Percentiles rank a stretch among this genome's conserved stretches.
Conservation (phyloP, 2,797 vertebrate species). For the Enteromius argenteus region DNA sequence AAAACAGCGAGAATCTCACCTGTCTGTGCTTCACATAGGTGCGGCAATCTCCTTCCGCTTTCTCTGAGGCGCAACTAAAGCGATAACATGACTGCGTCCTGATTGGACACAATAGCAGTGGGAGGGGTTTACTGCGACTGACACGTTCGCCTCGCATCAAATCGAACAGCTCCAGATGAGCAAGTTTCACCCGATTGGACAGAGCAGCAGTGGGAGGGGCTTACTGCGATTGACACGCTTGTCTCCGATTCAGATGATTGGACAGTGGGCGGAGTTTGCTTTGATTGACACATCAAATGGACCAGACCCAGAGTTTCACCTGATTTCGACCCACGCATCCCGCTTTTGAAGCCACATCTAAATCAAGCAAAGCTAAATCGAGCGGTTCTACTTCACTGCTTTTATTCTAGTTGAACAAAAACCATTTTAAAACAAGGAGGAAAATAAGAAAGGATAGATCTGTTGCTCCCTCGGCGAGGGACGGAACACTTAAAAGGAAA, state of each 20-base stretch:
- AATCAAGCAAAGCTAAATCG: slow-evolving; percentile 76
- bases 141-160: background rate
- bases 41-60: background rate
- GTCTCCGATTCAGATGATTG: background rate
- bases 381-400: slow-evolving; percentile 75
- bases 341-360: slow-evolving; percentile 76
- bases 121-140: slow-evolving; percentile 16
- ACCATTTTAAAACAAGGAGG: slow-evolving; percentile 48
- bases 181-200: background rate
- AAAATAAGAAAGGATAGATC: slow-evolving; percentile 63
- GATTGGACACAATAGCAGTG: slow-evolving; percentile 27
- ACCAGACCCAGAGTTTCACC: background rate
- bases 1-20: slow-evolving; percentile 61
- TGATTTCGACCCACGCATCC: background rate
- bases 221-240: background rate
- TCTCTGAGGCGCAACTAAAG: slow-evolving; percentile 8
- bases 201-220: slow-evolving; percentile 22
- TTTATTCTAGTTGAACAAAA: slow-evolving; percentile 68
- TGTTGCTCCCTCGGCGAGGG: slow-evolving; percentile 79
- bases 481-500: slow-evolving; percentile 69
- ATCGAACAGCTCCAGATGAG: background rate
- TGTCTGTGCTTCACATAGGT: slow-evolving; percentile 39
- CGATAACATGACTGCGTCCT: background rate
- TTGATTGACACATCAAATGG: background rate
- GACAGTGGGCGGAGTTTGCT: slow-evolving; percentile 26